Percentiles rank a stretch among this genome's conserved stretches.
phyloP scores from a whole-genome alignment of 2,113 vertebrate species.

The Eudorcas thomsonii region DNA sequence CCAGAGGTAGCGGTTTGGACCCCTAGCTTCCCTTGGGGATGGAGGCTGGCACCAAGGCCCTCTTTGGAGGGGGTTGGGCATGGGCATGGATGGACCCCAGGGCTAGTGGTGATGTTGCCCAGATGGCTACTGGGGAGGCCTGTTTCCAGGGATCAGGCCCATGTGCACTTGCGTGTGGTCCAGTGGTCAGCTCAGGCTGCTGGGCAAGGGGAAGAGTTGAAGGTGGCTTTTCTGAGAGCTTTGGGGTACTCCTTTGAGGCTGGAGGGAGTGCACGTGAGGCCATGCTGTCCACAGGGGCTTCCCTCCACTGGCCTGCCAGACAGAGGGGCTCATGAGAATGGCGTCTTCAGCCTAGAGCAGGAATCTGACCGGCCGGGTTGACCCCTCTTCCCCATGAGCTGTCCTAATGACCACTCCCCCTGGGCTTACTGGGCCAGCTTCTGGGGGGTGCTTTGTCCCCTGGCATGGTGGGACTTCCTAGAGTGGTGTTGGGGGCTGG shows the following conservation, averaged over 20 bases:
- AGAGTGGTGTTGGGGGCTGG: background rate
- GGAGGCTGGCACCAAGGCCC: rapidly evolving
- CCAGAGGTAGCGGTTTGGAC: rapidly evolving
- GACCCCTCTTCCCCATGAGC: background rate
- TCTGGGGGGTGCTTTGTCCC: background rate
- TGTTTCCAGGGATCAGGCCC: background rate
- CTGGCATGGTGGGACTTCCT: background rate
- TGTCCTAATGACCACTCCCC: background rate
- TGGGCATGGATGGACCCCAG: background rate
- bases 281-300: background rate
- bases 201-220: background rate
- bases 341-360: background rate
- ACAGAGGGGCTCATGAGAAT: background rate
- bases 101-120: background rate
- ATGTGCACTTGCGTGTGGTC: rapidly evolving
- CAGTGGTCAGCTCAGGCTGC: background rate
- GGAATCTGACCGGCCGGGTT: rapidly evolving
- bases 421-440: background rate
- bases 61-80: background rate
- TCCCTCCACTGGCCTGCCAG: background rate
- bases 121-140: background rate
- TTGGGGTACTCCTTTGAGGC: background rate
- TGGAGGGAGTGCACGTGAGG: no score
- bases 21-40: background rate
- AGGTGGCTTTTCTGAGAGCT: background rate